phyloP scores from a whole-genome alignment of 1,140 invertebrate genomes.

The Eulimnadia texana region DNA sequence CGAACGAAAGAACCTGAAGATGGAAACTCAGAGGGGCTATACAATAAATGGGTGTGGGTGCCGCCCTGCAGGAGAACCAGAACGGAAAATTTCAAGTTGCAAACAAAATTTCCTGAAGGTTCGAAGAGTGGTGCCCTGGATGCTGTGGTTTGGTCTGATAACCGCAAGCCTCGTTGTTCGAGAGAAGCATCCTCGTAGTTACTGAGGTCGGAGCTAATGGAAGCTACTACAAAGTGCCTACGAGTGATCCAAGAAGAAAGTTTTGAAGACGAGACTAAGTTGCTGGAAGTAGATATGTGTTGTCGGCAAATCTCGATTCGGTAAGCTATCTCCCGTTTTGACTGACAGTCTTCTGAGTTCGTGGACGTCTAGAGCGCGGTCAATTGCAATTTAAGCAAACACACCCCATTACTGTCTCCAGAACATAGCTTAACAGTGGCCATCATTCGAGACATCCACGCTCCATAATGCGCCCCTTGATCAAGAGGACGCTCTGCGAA shows the following conservation, averaged over 20 bases:
- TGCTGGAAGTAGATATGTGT: not conserved
- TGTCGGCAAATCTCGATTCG: not conserved
- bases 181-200: not conserved
- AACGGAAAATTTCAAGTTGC: not conserved
- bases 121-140: not conserved
- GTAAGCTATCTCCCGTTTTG: not conserved
- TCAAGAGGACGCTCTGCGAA: slow-evolving; percentile 1
- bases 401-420: not conserved
- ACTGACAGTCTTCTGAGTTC: not conserved
- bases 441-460: not conserved
- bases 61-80: not conserved
- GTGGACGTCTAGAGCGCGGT: not conserved
- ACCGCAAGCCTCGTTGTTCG: not conserved
- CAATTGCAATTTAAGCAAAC: not conserved
- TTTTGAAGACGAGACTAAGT: not conserved
- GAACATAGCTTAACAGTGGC: not conserved
- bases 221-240: not conserved
- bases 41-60: not conserved
- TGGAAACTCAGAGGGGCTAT: not conserved
- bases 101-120: not conserved
- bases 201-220: not conserved
- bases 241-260: not conserved
- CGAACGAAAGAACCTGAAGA: not conserved
- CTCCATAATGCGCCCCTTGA: not conserved
- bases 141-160: slow-evolving; percentile 1